Evolutionary conservation across 2,113 vertebrate genomes (phyloP).

Genomic region (Guaruba guarouba): DNA sequence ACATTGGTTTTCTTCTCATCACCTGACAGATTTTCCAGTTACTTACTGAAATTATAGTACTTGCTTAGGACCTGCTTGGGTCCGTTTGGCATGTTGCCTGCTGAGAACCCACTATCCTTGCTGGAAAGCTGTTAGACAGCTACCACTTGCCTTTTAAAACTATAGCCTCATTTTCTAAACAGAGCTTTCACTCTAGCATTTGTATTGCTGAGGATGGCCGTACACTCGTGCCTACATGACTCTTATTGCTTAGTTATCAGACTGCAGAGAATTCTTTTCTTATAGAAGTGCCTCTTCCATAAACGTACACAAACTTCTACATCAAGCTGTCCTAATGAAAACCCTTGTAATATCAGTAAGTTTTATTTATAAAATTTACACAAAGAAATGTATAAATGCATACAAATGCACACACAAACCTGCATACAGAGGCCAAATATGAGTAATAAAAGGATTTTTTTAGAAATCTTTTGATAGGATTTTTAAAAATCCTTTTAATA

Average conservation of each 20-base stretch:
- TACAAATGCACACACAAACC: neutral
- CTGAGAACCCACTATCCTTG: neutral
- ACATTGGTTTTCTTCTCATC: neutral
- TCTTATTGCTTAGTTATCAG: neutral
- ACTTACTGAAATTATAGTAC: neutral
- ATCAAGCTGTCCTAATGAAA: neutral
- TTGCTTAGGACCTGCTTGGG: neutral
- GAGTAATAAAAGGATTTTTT: neutral
- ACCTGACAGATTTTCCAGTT: neutral
- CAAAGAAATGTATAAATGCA: neutral
- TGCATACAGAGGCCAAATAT: neutral
- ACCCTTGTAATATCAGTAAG: neutral
- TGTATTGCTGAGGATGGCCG: rapidly evolving
- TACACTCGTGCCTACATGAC: rapidly evolving
- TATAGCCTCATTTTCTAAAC: neutral
- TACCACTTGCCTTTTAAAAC: neutral
- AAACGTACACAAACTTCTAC: neutral
- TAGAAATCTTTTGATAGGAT: neutral
- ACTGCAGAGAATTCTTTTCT: neutral
- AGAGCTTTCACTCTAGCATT: neutral
- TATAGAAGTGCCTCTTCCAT: neutral
- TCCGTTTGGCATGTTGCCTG: neutral
- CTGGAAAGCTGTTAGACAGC: neutral
- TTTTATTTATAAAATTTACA: neutral
- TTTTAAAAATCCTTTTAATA: too few species aligned